Evolutionary conservation across 2,797 vertebrate genomes (phyloP), one percentile per base, ranked within the genome.

Genomic region (Myiotriccus ornatus): DNA sequence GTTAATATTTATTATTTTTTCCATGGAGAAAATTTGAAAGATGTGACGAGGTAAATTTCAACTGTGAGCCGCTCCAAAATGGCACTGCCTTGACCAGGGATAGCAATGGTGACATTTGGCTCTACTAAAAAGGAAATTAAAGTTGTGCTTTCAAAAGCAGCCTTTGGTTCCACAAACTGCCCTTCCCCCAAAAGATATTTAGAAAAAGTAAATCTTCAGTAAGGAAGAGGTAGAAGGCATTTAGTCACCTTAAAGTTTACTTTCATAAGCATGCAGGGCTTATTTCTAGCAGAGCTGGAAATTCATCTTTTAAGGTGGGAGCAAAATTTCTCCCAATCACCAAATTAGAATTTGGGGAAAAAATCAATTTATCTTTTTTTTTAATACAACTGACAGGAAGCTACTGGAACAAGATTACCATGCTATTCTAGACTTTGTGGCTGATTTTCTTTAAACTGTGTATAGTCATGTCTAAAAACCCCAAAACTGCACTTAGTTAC

Each of bases 171-270:
- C 97, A 97, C 89, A 97, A 98, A 98, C 98, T 98, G 98, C 98
- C 98, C 98, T 98, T 98, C 97, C 98, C 98, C 97, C 90, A 90
- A 97, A 93, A 97, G 97, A 97, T 80, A 96, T 94, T 96, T 60
- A 91, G 94, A 96, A 87, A 92, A 91, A 94, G 47, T 95, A 97
- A 98, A 98, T 98, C 98, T 99, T 98, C 98, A 98, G 98, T 99
- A 98, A 99, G 98, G 98, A 99, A 99, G 98, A 99, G 98, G 98
- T 98, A 98, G 98, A 98, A 98, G 97, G 98, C 98, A 98, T 98
- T 98, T 98, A 98, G 98, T 98, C 98, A 98, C 98, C 98, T 98
- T 98, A 98, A 96, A 97, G 95, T 98, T 98, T 97, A 98, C 93
- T 98, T 98, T 97, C 95, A 97, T 97, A 98, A 98, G 97, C 98